phyloP scores from a whole-genome alignment of 2,113 vertebrate species.

The Entosphenus tridentatus region DNA sequence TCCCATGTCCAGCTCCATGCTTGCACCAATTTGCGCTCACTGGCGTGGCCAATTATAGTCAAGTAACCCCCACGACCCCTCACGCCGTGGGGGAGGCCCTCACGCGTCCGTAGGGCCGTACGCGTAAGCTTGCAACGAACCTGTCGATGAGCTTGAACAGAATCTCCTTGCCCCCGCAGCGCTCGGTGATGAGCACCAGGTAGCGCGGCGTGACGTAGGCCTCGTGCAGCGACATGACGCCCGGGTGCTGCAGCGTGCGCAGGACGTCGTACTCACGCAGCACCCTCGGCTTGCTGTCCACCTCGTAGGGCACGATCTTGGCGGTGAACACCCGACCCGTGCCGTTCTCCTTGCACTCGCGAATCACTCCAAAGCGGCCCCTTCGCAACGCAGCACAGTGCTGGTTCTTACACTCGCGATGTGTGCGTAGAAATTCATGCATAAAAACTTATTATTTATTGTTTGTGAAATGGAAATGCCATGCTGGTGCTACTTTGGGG shows the following conservation, averaged over 20 bases:
- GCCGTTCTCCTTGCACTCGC: conserved; percentile 72
- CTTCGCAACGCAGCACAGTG: conserved; percentile 17
- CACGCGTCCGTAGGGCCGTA: too few relatives aligned
- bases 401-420: too few relatives aligned
- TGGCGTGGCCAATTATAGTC: too few relatives aligned
- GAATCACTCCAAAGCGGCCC: conserved; percentile 75
- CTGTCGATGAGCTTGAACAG: conserved; percentile 80
- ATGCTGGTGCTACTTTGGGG: too few relatives aligned
- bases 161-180: conserved; percentile 66
- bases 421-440: too few relatives aligned
- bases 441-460: too few relatives aligned
- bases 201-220: conserved; percentile 90
- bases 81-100: too few relatives aligned
- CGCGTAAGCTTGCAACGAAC: conserved; percentile 18
- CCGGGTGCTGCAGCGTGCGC: conserved; percentile 61
- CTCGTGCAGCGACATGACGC: conserved; percentile 74
- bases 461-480: too few relatives aligned
- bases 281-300: conserved; percentile 43
- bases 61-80: too few relatives aligned
- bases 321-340: conserved; percentile 76
- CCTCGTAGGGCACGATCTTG: conserved; percentile 83
- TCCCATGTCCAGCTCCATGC: too few relatives aligned
- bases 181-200: conserved; percentile 78
- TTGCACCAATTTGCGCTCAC: too few relatives aligned
- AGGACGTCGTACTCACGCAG: conserved; percentile 89